phyloP scores from a whole-genome alignment of 92 coral and sea anemone genomes.

The Epizoanthus stellaris region DNA sequence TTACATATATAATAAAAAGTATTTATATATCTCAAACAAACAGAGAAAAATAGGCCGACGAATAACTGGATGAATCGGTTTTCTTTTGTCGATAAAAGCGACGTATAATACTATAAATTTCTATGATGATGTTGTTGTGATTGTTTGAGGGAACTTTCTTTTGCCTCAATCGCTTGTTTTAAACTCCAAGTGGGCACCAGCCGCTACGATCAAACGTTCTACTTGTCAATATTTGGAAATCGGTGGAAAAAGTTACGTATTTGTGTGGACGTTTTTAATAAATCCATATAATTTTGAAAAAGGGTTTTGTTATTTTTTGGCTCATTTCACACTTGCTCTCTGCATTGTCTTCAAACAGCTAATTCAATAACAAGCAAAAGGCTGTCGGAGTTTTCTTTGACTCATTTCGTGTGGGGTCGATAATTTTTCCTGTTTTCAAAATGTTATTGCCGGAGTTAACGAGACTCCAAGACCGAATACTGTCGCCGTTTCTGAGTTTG shows the following conservation, averaged over 20 bases:
- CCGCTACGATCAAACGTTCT: not conserved
- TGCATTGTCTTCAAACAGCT: slow-evolving; percentile 5
- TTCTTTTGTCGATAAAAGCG: no score
- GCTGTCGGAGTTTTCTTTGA: not conserved
- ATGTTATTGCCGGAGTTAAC: not conserved
- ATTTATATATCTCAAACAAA: no score
- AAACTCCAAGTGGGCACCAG: not conserved
- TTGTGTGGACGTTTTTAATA: not conserved
- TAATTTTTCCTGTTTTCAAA: not conserved
- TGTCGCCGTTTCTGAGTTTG: not conserved
- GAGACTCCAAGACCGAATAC: not conserved
- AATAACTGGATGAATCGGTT: no score
- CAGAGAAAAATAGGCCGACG: no score
- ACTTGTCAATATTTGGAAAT: not conserved
- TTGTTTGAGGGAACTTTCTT: not conserved
- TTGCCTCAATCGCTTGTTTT: not conserved
- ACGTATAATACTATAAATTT: not conserved
- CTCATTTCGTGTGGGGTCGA: not conserved
- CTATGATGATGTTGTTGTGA: not conserved
- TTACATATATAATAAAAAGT: no score
- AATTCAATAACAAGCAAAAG: not conserved
- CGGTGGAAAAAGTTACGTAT: not conserved
- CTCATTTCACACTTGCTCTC: not conserved
- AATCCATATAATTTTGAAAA: not conserved
- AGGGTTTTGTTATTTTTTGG: not conserved